A percentile compares a stretch with the other conserved stretches of the same genome.
phyloP scores from a whole-genome alignment of 2,888 invertebrate genomes.

The Pseudoips prasinana region DNA sequence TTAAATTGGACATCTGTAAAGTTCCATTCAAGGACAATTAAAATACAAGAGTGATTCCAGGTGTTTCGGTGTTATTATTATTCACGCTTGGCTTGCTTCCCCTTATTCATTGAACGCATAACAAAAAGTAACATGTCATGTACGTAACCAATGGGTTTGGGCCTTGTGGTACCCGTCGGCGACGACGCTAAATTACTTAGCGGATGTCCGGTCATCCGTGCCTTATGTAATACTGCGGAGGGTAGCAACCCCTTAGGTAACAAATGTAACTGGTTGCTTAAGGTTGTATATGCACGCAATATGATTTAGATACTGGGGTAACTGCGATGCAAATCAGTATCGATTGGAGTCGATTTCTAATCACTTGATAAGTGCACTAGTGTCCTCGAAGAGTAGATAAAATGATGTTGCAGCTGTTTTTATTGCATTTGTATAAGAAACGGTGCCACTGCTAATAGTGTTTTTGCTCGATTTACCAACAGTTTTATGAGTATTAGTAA shows the following conservation, averaged over 20 bases:
- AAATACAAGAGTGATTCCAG: slow-evolving; percentile 16
- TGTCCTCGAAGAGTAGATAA: too few relatives aligned
- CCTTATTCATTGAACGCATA: slow-evolving; percentile 13
- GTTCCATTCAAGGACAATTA: too few relatives aligned
- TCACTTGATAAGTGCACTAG: background rate
- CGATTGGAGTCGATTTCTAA: slow-evolving; percentile 19
- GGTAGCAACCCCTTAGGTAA: slow-evolving; percentile 19
- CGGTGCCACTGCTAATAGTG: too few relatives aligned
- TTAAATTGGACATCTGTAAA: too few relatives aligned
- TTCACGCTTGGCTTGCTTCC: slow-evolving; percentile 16
- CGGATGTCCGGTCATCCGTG: slow-evolving; percentile 21
- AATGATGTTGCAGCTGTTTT: background rate
- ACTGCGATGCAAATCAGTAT: slow-evolving; percentile 18
- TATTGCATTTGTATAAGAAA: too few relatives aligned
- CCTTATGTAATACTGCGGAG: slow-evolving; percentile 12
- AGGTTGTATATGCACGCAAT: slow-evolving; percentile 10
- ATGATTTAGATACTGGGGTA: slow-evolving; percentile 9
- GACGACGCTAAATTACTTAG: background rate
- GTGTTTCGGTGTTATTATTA: slow-evolving; percentile 18
- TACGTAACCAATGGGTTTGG: background rate
- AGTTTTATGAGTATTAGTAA: too few relatives aligned
- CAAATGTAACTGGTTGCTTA: slow-evolving; percentile 15
- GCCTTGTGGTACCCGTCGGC: background rate
- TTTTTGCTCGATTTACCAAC: too few relatives aligned
- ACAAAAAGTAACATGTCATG: slow-evolving; percentile 4